Percentiles rank a stretch among this genome's conserved stretches.
Evolutionary conservation across 1,140 invertebrate genomes (phyloP).

Genomic region (Zaprionus taronus): DNA sequence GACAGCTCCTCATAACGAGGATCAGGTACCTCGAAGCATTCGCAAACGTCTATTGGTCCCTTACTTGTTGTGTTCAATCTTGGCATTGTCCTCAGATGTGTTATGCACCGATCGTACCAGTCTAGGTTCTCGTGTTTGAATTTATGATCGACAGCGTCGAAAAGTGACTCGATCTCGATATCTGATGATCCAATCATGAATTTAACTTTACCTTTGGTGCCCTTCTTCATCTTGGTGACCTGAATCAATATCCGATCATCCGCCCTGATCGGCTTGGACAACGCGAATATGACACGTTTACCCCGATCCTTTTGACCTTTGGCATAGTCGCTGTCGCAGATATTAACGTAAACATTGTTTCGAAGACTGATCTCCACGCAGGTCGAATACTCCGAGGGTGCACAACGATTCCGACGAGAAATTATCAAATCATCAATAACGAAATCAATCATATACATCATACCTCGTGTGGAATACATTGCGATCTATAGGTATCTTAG

Average conservation of each 20-base stretch:
- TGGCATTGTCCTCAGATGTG: conserved; percentile 49
- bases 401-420: conserved; percentile 69
- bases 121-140: conserved; percentile 64
- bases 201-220: conserved; percentile 58
- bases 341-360: conserved; percentile 61
- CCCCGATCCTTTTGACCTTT: conserved; percentile 44
- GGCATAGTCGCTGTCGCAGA: conserved; percentile 73
- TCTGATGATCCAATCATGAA: conserved; percentile 74
- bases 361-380: conserved; percentile 73
- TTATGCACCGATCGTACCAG: conserved; percentile 41
- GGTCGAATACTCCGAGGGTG: conserved; percentile 74
- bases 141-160: conserved; percentile 64
- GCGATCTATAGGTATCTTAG: neutral
- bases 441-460: conserved; percentile 82
- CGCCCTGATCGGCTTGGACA: conserved; percentile 60
- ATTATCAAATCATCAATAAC: conserved; percentile 77
- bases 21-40: conserved; percentile 48
- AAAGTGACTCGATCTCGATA: conserved; percentile 61
- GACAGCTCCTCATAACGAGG: conserved; percentile 63
- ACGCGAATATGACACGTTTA: conserved; percentile 68
- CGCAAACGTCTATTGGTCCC: conserved; percentile 51
- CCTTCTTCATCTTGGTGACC: conserved; percentile 68
- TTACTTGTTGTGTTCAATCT: conserved; percentile 42
- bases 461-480: conserved; percentile 21
- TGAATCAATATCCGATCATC: conserved; percentile 66